Conservation (phyloP, 2,797 vertebrate species). For the Mormyrus proboscirostris region DNA sequence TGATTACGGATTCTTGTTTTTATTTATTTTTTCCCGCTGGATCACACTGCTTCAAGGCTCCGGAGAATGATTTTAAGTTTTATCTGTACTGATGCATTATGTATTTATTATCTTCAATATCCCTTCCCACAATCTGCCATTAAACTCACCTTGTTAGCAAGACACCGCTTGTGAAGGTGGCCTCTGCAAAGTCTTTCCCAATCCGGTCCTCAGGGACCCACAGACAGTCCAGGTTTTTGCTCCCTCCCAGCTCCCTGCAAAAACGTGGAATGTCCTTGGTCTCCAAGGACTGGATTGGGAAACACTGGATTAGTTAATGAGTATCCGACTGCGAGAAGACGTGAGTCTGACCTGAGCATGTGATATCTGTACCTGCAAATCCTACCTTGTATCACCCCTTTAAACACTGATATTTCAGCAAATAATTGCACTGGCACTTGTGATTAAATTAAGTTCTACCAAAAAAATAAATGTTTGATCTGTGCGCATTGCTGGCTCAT, state of each 20-base stretch:
- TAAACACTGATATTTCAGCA: slow-evolving; percentile 1
- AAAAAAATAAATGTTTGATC: background rate
- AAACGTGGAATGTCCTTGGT: background rate
- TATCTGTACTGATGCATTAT: background rate
- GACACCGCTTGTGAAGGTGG: background rate
- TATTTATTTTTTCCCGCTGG: background rate
- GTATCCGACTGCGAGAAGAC: background rate
- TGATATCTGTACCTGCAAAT: background rate
- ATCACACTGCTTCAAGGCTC: background rate
- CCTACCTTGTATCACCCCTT: background rate
- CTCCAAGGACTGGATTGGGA: background rate
- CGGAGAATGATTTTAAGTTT: background rate
- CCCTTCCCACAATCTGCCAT: background rate
- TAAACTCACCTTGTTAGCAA: background rate
- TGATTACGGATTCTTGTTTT: background rate
- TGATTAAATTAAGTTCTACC: background rate
- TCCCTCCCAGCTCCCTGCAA: background rate
- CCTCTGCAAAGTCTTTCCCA: background rate
- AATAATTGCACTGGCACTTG: background rate
- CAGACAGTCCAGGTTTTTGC: background rate
- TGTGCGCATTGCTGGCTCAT: background rate
- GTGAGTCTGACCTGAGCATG: background rate
- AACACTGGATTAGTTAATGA: background rate
- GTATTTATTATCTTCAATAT: background rate
- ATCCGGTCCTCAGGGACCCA: background rate